Evolutionary conservation across 1,140 invertebrate genomes (phyloP), one percentile per base, ranked within the genome.

Genomic region (Drosophila subobscura): DNA sequence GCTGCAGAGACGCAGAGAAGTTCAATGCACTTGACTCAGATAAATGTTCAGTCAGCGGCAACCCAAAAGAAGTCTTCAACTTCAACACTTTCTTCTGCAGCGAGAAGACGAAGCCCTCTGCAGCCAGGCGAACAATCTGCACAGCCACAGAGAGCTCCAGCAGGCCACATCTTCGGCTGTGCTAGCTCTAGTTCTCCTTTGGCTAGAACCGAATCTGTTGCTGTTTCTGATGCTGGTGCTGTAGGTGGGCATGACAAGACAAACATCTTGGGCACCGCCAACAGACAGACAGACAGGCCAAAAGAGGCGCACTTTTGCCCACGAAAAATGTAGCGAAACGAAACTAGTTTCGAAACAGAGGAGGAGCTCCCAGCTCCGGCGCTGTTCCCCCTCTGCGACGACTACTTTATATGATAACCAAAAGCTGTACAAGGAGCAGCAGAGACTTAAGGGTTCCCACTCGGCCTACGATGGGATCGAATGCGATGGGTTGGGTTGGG

Each of bases 21-120:
- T 84, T 84, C 80, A 84, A 84, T 84, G 79, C 72, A 77, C 79
- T 72, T 72, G 79, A 74, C 64, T 72, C 81, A 80, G 80, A 84
- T 84, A 86, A 84, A 84, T 84, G 80, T 68, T 77, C 56, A 79
- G 77, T 86, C 81, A 71, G 77, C 57, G 61, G 45, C 7, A 23
- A 61, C 64, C 29, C 25, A 25, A 70, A 68, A 68, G 66, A 68
- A 70, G 66, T 49, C 65, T 68, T 68, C 63, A 55, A 14, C 68
- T 56, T 49, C 57, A 73, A 73, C 50, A 56, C 58, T 72, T 72
- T 72, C 67, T 65, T 66, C 16, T 50, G 42, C 33, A 60, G 42
- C 16, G 7, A 60, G 60, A 64, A 44, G 16, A 20, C 16, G 16
- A 20, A 20, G 16, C 16, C 16, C 16, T 20, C 16, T 20, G 16